Percentiles rank a stretch among this genome's conserved stretches.
These are phyloP conservation scores for Corythornis madagascariensis DNA, from an alignment of 2,113 vertebrate species.

Conservation along the genomic window DNA sequence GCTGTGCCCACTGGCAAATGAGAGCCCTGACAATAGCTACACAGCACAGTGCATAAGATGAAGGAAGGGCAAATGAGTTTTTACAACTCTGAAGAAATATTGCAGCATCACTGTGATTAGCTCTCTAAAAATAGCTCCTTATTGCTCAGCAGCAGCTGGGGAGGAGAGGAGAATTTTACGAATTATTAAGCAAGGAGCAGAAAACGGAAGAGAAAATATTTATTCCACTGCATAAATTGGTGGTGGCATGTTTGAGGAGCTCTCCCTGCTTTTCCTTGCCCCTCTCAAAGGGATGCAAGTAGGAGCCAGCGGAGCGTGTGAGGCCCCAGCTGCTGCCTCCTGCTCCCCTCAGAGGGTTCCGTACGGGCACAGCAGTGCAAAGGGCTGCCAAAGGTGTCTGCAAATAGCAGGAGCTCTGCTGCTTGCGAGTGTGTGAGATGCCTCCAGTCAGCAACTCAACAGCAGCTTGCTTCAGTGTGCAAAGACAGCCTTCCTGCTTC, in stretches of 20 bases:
- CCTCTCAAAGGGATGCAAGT: not conserved
- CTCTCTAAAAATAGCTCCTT: slow-evolving; percentile 46
- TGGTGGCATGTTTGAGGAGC: not conserved
- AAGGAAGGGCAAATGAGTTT: slow-evolving; percentile 27
- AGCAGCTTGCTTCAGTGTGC: fast-evolving
- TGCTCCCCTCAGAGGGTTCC: not conserved
- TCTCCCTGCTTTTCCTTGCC: not conserved
- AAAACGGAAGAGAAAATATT: slow-evolving; percentile 33
- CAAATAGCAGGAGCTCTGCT: not conserved
- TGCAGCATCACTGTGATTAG: not conserved
- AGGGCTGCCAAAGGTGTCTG: fast-evolving
- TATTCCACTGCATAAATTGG: not conserved
- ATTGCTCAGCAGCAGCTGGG: slow-evolving; percentile 46
- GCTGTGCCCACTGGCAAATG: not conserved
- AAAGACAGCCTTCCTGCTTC: not conserved
- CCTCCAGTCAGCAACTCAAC: not conserved
- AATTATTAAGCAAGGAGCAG: slow-evolving; percentile 43
- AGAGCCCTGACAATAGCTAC: not conserved
- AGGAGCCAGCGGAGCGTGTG: fast-evolving
- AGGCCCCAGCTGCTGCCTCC: fast-evolving
- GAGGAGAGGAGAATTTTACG: slow-evolving; percentile 4
- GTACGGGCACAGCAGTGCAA: fast-evolving
- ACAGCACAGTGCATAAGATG: not conserved
- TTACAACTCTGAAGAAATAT: slow-evolving; percentile 5
- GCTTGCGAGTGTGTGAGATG: not conserved